Base-by-base conservation (phyloP, 2,113 vertebrate species). In the Zosterops pallidus region DNA sequence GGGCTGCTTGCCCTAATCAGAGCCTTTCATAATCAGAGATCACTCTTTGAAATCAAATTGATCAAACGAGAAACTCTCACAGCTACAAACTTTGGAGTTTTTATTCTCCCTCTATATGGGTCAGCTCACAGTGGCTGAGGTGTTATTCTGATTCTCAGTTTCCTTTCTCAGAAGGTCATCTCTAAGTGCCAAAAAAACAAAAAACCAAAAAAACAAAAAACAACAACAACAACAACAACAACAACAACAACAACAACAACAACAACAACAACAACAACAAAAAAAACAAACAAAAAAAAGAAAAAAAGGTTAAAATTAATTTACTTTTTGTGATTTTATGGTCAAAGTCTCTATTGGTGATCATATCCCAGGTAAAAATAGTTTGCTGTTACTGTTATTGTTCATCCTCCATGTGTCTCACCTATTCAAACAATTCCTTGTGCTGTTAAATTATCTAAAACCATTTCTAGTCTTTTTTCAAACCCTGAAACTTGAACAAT, bases 381-480 rank as follows among this genome's bases (percentile, higher is more conserved):
- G 3, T 56, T 69, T 85, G 57, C 12, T 57, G 1, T 33, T 46
- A 12, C 14, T 18, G 8, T 6, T 14, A 8, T 4, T 7, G 24
- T 31, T 79, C 64, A 24, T 55, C 26, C 17, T 80, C 35, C 9
- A 3, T 4, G 5, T 37, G 14, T 41, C 19, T 72, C 12, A 35
- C 0, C 0, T 2, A 6, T 37, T 35, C 26, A 85, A 82, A 44
- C 8, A 60, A 56, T 41, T 60, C 21, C 35, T 60, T 2, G 0
- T 49, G 39, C 2, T 46, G 19, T 76, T 46, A 21, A 35, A 39
- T 24, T 44, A 24, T 14, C 23, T 57, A 62, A 76, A 42, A 68
- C 21, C 4, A 50, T 19, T 89, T 41, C 72, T 74, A 52, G 12
- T 33, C 20, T 39, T 53, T 62, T 74, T 41, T 80, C 26, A 65